Conservation (phyloP, 2,797 vertebrate genomes). For the Sebastes hubbsi region DNA sequence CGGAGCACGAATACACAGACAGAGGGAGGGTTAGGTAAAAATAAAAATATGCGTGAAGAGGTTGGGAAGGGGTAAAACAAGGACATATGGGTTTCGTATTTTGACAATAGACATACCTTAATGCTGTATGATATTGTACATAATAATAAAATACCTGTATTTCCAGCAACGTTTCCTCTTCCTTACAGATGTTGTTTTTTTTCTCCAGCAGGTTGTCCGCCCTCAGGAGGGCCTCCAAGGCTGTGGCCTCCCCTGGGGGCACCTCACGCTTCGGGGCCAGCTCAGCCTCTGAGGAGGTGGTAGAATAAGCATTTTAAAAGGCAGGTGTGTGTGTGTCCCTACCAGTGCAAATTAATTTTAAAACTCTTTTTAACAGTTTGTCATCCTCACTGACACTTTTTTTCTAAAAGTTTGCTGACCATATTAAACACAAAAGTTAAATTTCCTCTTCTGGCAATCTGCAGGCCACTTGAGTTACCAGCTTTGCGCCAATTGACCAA, state of each 20-base stretch:
- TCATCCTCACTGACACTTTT: neutral
- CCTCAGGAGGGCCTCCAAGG: conserved; percentile 93
- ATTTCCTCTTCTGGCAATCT: neutral
- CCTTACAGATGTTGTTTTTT: conserved; percentile 83
- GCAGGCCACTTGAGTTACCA: neutral
- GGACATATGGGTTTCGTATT: neutral
- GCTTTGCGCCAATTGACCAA: neutral
- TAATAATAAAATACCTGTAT: conserved; percentile 86
- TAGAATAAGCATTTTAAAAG: neutral
- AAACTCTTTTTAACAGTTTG: neutral
- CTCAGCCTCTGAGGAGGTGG: conserved; percentile 88
- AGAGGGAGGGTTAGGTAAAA: neutral
- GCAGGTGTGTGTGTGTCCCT: neutral
- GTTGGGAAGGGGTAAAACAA: neutral
- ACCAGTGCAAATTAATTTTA: neutral
- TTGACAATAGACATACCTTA: neutral
- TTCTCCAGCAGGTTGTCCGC: conserved; percentile 92
- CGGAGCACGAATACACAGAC: neutral
- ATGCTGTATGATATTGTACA: neutral
- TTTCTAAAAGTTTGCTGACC: neutral
- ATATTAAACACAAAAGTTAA: neutral
- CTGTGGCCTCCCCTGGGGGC: conserved; percentile 91
- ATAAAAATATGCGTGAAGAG: neutral
- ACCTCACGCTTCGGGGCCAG: conserved; percentile 91
- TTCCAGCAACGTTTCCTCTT: conserved; percentile 95